Evolutionary conservation across 2,113 vertebrate genomes (phyloP).

Genomic region (Catagonus wagneri): DNA sequence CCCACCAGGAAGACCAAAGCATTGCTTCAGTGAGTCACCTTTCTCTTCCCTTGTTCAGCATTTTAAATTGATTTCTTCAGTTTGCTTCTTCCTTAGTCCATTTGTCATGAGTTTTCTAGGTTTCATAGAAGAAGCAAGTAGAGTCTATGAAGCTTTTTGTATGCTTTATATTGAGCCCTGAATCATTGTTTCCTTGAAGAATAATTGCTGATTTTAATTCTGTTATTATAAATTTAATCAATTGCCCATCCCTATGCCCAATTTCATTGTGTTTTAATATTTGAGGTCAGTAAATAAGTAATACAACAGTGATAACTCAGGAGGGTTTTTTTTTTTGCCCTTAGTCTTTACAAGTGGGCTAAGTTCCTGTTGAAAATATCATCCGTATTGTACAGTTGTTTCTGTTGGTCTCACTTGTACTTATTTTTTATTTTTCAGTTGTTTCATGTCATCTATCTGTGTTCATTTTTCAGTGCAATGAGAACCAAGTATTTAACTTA

Average conservation of each 20-base stretch:
- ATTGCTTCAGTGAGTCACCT: slow-evolving; percentile 92
- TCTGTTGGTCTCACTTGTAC: background rate
- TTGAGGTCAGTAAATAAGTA: background rate
- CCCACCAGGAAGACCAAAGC: slow-evolving; percentile 93
- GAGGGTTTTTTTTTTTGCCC: background rate
- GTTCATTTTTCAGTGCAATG: background rate
- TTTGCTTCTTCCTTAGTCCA: background rate
- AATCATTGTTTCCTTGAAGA: background rate
- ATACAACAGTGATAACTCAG: background rate
- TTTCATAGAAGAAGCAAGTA: background rate
- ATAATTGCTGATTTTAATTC: background rate
- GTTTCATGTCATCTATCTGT: background rate
- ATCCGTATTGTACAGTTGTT: background rate
- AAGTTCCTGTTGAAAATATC: background rate
- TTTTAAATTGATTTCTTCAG: background rate
- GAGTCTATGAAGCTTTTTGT: background rate
- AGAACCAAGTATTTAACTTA: background rate
- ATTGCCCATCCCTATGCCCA: background rate
- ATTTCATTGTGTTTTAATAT: slow-evolving; percentile 25
- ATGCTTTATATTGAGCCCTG: background rate
- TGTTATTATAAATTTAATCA: background rate
- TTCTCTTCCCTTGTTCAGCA: background rate
- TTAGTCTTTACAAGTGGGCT: slow-evolving; percentile 20
- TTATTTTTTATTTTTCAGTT: background rate
- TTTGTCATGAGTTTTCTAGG: background rate